Conservation (phyloP, 2,797 vertebrate species). For the Emys orbicularis region DNA sequence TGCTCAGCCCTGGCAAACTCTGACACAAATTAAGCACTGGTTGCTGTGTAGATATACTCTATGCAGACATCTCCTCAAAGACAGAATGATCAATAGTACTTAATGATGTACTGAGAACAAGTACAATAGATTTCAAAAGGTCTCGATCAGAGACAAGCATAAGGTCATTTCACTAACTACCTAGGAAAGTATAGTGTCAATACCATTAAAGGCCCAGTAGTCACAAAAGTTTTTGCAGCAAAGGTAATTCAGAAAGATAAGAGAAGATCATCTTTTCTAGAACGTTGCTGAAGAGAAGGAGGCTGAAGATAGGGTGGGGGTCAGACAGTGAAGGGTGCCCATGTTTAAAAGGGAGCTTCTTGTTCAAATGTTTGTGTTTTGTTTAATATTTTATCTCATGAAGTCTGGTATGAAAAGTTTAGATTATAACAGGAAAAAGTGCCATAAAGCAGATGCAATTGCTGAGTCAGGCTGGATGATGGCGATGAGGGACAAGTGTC, state of each 20-base stretch:
- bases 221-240: constrained; percentile 23
- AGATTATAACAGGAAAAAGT: too few species aligned
- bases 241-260: not conserved
- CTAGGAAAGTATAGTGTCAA: constrained; percentile 29
- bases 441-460: too few species aligned
- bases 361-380: not conserved
- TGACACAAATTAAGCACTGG: too few species aligned
- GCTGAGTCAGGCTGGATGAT: fast-evolving
- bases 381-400: not conserved
- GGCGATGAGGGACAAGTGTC: not conserved
- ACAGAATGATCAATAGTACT: constrained; percentile 15
- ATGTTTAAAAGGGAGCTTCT: not conserved
- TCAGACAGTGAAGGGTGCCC: not conserved
- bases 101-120: constrained; percentile 44
- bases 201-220: constrained; percentile 9
- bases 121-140: constrained; percentile 9
- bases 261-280: not conserved
- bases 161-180: constrained; percentile 28
- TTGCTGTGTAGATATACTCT: not conserved
- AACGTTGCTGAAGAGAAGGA: not conserved
- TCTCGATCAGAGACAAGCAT: constrained; percentile 7
- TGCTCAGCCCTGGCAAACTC: too few species aligned
- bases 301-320: not conserved
- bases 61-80: constrained; percentile 2
- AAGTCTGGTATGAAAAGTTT: too few species aligned